Evolutionary conservation across 1,140 invertebrate species (phyloP).

Genomic region (Pseudobourletiella spinata): DNA sequence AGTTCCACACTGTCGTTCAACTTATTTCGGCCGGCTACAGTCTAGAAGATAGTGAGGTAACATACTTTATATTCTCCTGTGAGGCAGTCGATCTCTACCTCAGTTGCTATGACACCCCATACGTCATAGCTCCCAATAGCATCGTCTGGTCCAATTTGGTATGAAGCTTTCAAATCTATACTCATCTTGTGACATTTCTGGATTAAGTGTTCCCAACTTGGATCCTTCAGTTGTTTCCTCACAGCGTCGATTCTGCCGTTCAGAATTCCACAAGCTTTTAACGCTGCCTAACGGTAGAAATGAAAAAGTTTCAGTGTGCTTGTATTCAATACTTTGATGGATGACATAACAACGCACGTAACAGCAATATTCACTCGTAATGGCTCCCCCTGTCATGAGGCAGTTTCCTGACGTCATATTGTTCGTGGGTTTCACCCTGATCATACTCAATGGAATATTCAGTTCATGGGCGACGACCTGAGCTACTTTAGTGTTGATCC

Average conservation of each 20-base stretch:
- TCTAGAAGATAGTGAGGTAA: slow-evolving; percentile 39
- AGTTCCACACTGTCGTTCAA: no score
- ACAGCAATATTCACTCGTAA: slow-evolving; percentile 58
- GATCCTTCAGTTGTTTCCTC: slow-evolving; percentile 44
- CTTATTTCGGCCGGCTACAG: background rate
- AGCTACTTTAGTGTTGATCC: slow-evolving; percentile 55
- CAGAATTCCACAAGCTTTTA: slow-evolving; percentile 11
- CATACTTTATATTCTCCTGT: slow-evolving; percentile 50
- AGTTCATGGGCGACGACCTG: slow-evolving; percentile 66
- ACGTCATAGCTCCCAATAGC: background rate
- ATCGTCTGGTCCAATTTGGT: background rate
- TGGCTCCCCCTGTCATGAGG: slow-evolving; percentile 57
- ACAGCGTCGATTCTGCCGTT: slow-evolving; percentile 5
- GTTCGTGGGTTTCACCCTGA: slow-evolving; percentile 57
- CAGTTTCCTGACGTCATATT: slow-evolving; percentile 55
- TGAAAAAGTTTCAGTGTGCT: no score
- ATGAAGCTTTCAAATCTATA: background rate
- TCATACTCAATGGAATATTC: slow-evolving; percentile 58
- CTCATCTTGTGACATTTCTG: slow-evolving; percentile 45
- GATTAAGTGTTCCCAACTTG: slow-evolving; percentile 57
- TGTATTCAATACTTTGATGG: slow-evolving; percentile 22
- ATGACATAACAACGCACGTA: slow-evolving; percentile 44
- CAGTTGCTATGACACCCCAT: background rate
- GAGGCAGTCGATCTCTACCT: slow-evolving; percentile 58
- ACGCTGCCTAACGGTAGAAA: background rate